Conservation (phyloP, 2,888 invertebrate species). For the Cabera pusaria region DNA sequence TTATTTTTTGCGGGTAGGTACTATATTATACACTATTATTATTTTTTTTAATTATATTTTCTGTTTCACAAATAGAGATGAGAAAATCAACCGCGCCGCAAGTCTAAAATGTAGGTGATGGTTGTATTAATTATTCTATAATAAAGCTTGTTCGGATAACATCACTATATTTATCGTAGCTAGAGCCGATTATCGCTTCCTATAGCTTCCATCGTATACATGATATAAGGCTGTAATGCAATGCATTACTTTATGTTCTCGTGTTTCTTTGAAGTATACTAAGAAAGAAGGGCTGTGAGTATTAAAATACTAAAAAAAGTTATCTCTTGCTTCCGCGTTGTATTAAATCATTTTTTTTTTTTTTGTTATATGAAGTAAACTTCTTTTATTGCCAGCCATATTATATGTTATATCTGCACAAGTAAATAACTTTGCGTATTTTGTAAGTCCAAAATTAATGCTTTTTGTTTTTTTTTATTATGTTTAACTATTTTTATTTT, state of each 20-base stretch:
- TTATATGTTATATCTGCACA: no score
- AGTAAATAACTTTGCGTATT: no score
- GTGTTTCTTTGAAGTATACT: slow-evolving; percentile 45
- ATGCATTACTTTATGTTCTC: slow-evolving; percentile 68
- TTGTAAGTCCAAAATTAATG: no score
- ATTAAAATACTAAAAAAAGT: slow-evolving; percentile 29
- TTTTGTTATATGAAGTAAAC: no score
- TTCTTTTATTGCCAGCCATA: no score
- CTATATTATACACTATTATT: no score
- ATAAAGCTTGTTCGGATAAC: slow-evolving; percentile 70
- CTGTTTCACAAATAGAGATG: no score
- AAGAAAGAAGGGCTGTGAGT: slow-evolving; percentile 39
- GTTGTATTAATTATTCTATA: slow-evolving; percentile 68
- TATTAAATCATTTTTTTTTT: no score
- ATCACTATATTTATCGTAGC: slow-evolving; percentile 48
- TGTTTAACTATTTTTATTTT: no score
- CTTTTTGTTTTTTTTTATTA: no score
- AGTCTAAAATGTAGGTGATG: slow-evolving; percentile 47
- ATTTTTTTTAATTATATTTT: slow-evolving; percentile 2
- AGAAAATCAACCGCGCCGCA: slow-evolving; percentile 43
- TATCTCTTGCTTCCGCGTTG: no score
- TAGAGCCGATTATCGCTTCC: slow-evolving; percentile 55
- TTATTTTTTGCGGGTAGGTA: no score
- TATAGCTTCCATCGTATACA: slow-evolving; percentile 85
- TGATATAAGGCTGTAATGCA: slow-evolving; percentile 86